Evolutionary conservation across 2,888 invertebrate genomes (phyloP).

Genomic region (Drosophila maculinotata): DNA sequence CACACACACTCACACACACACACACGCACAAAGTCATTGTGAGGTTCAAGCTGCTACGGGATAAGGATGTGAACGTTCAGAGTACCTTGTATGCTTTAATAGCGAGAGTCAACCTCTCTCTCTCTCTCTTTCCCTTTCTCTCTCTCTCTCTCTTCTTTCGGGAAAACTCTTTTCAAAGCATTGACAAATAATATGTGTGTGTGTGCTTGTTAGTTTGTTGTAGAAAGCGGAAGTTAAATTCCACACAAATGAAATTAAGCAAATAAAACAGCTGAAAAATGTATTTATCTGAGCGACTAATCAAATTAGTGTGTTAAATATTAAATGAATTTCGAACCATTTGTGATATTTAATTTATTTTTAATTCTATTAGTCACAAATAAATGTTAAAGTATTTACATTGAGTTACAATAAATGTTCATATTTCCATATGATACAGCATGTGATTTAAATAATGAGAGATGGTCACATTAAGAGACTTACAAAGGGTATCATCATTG

Average conservation of each 20-base stretch:
- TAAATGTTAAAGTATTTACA: not conserved
- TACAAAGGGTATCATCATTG: not conserved
- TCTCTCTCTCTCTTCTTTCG: not conserved
- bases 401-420: not conserved
- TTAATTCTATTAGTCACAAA: too few species aligned
- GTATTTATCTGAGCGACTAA: conserved; percentile 21
- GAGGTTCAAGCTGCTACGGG: conserved; percentile 19
- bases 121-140: not conserved
- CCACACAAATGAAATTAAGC: conserved; percentile 45
- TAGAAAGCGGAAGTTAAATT: conserved; percentile 38
- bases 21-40: conserved; percentile 26
- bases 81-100: conserved; percentile 40
- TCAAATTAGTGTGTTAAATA: conserved; percentile 36
- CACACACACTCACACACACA: conserved; percentile 15
- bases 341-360: too few species aligned
- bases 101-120: not conserved
- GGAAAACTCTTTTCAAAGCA: conserved; percentile 13
- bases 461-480: not conserved
- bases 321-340: conserved; percentile 31
- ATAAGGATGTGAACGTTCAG: conserved; percentile 19
- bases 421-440: not conserved
- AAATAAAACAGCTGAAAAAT: conserved; percentile 40
- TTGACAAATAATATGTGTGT: conserved; percentile 31
- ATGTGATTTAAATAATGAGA: not conserved
- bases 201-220: conserved; percentile 36